Percentiles rank a stretch among this genome's conserved stretches.
Conservation (phyloP, 2,797 vertebrate species). For the Oryzias dopingdopingensis region DNA sequence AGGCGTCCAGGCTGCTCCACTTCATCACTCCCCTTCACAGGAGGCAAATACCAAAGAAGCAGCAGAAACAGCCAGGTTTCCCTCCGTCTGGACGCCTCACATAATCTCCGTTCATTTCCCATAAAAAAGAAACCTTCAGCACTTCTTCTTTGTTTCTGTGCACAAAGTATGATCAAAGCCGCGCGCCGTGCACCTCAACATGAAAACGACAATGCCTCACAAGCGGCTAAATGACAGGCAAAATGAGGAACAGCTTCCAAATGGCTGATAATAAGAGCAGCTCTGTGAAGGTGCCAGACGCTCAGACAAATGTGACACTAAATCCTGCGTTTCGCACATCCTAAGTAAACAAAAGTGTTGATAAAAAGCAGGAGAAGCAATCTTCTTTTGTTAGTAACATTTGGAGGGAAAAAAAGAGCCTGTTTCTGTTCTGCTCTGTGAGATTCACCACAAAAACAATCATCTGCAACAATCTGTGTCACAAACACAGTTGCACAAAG, state of each 20-base stretch:
- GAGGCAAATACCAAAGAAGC: conserved; percentile 5
- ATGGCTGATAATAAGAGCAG: conserved; percentile 62
- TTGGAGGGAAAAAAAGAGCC: background rate
- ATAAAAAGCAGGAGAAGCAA: conserved; percentile 53
- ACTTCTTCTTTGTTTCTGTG: conserved; percentile 51
- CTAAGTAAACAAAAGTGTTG: conserved; percentile 66
- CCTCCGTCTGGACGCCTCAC: conserved; percentile 22
- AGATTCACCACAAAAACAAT: conserved; percentile 17
- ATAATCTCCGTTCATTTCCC: conserved; percentile 6
- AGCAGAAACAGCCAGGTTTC: conserved; percentile 18
- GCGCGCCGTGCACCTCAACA: conserved; percentile 31
- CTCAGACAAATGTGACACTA: conserved; percentile 69
- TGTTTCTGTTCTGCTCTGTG: conserved; percentile 4
- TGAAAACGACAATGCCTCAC: conserved; percentile 38
- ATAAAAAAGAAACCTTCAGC: conserved; percentile 29
- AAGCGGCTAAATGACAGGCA: conserved; percentile 62
- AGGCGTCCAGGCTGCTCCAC: background rate
- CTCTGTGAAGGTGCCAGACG: conserved; percentile 58
- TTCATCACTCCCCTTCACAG: conserved; percentile 20
- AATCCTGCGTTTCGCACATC: conserved; percentile 66
- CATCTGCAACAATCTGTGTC: conserved; percentile 19
- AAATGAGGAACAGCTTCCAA: conserved; percentile 61
- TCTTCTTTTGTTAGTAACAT: conserved; percentile 46
- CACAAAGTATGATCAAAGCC: conserved; percentile 63
- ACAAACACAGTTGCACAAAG: conserved; percentile 1